phyloP scores from a whole-genome alignment of 2,888 invertebrate genomes.

The Perizoma flavofasciatum region DNA sequence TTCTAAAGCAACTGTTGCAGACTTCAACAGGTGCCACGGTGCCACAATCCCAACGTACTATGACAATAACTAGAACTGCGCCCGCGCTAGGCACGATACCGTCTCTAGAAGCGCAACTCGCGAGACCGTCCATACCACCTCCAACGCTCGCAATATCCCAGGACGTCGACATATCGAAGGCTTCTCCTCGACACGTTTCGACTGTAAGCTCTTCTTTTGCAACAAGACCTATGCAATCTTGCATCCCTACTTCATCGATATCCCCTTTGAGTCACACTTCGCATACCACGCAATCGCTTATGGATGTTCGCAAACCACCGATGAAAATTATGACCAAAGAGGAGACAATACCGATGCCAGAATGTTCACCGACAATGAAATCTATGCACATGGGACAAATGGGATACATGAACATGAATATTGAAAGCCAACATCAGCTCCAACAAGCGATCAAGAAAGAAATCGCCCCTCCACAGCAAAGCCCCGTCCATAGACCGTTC shows the following conservation, averaged over 20 bases:
- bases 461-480: slow-evolving; percentile 74
- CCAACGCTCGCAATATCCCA: slow-evolving; percentile 67
- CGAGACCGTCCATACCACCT: slow-evolving; percentile 87
- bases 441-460: slow-evolving; percentile 83
- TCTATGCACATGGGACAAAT: slow-evolving; percentile 72
- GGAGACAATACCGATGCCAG: slow-evolving; percentile 71
- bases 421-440: slow-evolving; percentile 64
- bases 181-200: slow-evolving; percentile 71
- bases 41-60: slow-evolving; percentile 73
- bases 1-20: slow-evolving; percentile 95
- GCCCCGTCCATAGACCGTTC: slow-evolving; percentile 81
- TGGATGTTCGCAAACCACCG: slow-evolving; percentile 76
- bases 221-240: slow-evolving; percentile 62
- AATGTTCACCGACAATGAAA: slow-evolving; percentile 73
- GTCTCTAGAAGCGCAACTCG: slow-evolving; percentile 90
- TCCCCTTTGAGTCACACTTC: slow-evolving; percentile 65
- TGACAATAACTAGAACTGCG: slow-evolving; percentile 82
- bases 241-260: slow-evolving; percentile 66
- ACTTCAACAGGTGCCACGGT: slow-evolving; percentile 86
- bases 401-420: slow-evolving; percentile 28
- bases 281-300: slow-evolving; percentile 72
- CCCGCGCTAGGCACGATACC: slow-evolving; percentile 88
- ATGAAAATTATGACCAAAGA: slow-evolving; percentile 73
- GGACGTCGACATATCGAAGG: slow-evolving; percentile 76
- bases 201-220: slow-evolving; percentile 72